Evolutionary conservation across 1,140 invertebrate genomes (phyloP), one percentile per base, ranked within the genome.

Genomic region (Drosophila hydei): DNA sequence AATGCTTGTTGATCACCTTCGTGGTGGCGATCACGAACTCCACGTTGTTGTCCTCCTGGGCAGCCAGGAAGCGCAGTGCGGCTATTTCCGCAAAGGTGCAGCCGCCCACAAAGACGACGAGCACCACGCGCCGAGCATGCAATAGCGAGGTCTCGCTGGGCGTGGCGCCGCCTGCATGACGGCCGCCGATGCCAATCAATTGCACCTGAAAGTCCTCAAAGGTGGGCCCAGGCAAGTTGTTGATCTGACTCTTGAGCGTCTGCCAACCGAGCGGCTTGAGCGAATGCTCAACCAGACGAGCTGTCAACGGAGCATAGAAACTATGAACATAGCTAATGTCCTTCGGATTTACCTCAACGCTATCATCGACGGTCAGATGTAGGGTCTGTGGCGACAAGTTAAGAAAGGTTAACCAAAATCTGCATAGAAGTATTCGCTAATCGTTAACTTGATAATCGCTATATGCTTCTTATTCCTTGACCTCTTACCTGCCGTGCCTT

Each of bases 21-120:
- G 98, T 99, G 14, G 98, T 98, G 47, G 96, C 95, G 56, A 99
- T 94, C 12, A 99, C 94, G 92, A 98, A 99, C 91, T 99, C 97
- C 14, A 97, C 96, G 89, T 96, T 96, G 38, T 95, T 95, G 75
- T 99, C 97, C 92, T 98, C 97, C 92, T 97, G 95, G 84, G 97
- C 96, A 6, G 97, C 96, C 4, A 99, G 93, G 91, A 97, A 98
- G 72, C 98, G 93, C 1, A 99, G 92, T 0, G 98, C 97, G 2
- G 98, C 97, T 78, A 99, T 95, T 92, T 99, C 98, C 3, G 98
- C 96, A 93, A 96, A 99, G 0, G 98, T 99, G 90, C 98, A 98
- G 2, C 98, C 98, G 9, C 98, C 98, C 18, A 99, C 95, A 90
- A 99, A 99, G 90, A 98, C 97, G 0, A 99, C 97, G 4, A 99